Conservation (phyloP, 2,797 vertebrate species). For the Melanotaenia nigrans region DNA sequence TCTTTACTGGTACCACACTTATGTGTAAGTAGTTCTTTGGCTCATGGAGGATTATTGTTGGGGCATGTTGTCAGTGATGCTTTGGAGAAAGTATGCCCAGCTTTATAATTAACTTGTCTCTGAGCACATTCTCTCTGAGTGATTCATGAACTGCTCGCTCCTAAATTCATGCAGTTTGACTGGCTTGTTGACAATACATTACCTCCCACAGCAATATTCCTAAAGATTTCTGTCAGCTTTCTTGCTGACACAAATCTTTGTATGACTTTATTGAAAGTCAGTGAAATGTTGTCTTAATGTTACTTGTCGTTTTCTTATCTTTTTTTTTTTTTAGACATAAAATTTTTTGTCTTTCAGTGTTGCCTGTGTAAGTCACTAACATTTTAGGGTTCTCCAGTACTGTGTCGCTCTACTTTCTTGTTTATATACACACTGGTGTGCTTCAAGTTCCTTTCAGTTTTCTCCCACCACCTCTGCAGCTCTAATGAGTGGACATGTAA, state of each 20-base stretch:
- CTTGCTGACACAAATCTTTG: background rate
- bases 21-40: constrained; percentile 48
- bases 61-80: constrained; percentile 66
- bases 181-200: constrained; percentile 48
- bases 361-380: constrained; percentile 5
- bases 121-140: constrained; percentile 55
- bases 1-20: constrained; percentile 36
- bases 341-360: constrained; percentile 10
- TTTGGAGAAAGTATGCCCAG: constrained; percentile 57
- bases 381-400: background rate
- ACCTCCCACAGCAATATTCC: constrained; percentile 38
- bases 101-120: constrained; percentile 82
- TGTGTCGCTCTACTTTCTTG: constrained; percentile 30
- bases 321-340: background rate
- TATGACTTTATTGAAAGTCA: constrained; percentile 25
- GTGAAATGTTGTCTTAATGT: constrained; percentile 10
- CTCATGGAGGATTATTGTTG: constrained; percentile 62
- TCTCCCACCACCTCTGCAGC: constrained; percentile 69
- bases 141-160: constrained; percentile 74
- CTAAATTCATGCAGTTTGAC: constrained; percentile 50
- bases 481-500: constrained; percentile 83
- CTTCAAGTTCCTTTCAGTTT: constrained; percentile 67
- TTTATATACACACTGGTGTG: constrained; percentile 48
- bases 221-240: constrained; percentile 26
- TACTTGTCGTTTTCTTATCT: background rate